phyloP scores from a whole-genome alignment of 2,888 invertebrate genomes.

The Romanomermis culicivorax region DNA sequence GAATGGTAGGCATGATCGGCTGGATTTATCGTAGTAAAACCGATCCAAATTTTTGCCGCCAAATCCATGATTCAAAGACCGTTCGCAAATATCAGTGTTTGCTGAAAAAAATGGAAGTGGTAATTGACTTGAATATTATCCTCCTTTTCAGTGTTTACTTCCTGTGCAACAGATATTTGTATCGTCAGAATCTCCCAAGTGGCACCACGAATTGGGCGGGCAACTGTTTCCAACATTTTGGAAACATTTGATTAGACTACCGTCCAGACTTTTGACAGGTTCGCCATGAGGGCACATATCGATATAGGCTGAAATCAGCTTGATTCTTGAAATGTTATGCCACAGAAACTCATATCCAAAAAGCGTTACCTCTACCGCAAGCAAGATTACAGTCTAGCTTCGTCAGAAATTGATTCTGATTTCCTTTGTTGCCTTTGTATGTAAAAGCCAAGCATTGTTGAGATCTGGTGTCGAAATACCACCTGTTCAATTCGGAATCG shows the following conservation, averaged over 20 bases:
- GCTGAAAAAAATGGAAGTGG: background rate
- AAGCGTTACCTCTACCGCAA: constrained; percentile 9
- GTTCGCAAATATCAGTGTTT: background rate
- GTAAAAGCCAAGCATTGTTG: constrained; percentile 11
- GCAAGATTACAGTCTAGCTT: constrained; percentile 8
- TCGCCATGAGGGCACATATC: constrained; percentile 22
- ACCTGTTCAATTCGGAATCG: constrained; percentile 13
- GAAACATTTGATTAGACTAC: constrained; percentile 12
- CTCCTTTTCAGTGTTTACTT: too few relatives aligned
- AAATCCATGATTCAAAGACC: background rate
- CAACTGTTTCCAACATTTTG: constrained; percentile 13
- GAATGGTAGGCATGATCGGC: constrained; percentile 16
- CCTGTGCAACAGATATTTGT: constrained; percentile 10
- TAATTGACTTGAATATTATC: too few relatives aligned
- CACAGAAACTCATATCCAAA: background rate
- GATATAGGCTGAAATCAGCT: constrained; percentile 3
- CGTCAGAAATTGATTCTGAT: constrained; percentile 14
- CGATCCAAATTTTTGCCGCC: constrained; percentile 13
- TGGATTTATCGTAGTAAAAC: constrained; percentile 17
- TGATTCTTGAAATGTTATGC: background rate
- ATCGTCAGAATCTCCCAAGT: constrained; percentile 6
- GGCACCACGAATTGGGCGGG: constrained; percentile 13
- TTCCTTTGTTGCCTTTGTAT: constrained; percentile 11
- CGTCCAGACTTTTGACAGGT: constrained; percentile 13
- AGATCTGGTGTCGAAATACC: constrained; percentile 11